Base-by-base conservation (phyloP, 2,113 vertebrate species). In the Phylloscopus trochiloides region DNA sequence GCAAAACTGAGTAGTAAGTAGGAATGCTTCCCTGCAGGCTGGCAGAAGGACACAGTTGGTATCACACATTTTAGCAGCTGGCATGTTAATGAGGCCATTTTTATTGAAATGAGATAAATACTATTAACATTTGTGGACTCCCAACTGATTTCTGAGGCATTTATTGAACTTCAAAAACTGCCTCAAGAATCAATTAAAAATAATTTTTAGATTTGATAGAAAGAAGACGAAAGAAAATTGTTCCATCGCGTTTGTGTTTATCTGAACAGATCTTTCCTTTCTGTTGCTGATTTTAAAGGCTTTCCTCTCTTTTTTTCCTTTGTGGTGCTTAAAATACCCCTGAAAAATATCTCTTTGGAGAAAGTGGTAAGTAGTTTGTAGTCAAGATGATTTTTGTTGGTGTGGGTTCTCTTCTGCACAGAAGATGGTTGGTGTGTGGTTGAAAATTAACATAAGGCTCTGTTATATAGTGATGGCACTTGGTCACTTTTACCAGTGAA, bases 31-130 rank as follows among this genome's bases (percentile, higher is more conserved):
- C 92, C 94, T 96, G 74, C 74, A 94, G 96, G 88, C 95, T 91
- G 95, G 90, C 94, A 95, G 94, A 97, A 97, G 93, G 95, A 91
- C 70, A 65, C 86, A 92, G 92, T 94, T 96, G 91, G 89, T 91
- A 96, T 97, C 96, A 95, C 95, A 77, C 68, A 12, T 97, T 97
- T 96, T 83, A 97, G 97, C 94, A 98, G 97, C 91, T 97, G 94
- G 97, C 85, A 93, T 97, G 93, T 96, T 98, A 97, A 98, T 97
- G 94, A 97, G 92, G 79, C 72, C 76, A 97, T 97, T 98, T 97
- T 96, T 94, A 97, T 90, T 96, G 96, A 98, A 97, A 97, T 96
- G 86, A 98, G 80, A 84, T 80, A 96, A 97, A 92, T 95, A 91
- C 85, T 97, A 67, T 97, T 95, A 97, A 82, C 88, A 95, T 97